phyloP scores from a whole-genome alignment of 2,888 invertebrate genomes.

The Apeira syringaria region DNA sequence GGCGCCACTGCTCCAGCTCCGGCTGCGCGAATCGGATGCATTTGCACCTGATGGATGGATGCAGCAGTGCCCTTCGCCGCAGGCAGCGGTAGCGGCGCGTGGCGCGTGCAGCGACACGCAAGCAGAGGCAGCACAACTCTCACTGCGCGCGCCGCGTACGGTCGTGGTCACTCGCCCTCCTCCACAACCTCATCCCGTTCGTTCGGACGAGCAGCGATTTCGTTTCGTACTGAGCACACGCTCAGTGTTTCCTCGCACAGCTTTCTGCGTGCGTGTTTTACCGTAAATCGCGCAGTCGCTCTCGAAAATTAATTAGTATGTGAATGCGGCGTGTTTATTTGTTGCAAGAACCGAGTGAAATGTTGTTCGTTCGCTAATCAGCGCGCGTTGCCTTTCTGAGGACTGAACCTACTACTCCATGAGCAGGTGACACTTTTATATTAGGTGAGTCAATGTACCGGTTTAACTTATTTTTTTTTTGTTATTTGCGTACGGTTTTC shows the following conservation, averaged over 20 bases:
- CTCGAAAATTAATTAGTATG: slow-evolving; percentile 73
- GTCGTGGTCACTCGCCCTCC: slow-evolving; percentile 66
- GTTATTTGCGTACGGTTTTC: slow-evolving; percentile 8
- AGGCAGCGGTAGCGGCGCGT: slow-evolving; percentile 23
- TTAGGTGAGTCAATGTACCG: slow-evolving; percentile 52
- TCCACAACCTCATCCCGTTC: slow-evolving; percentile 51
- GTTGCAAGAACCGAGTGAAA: slow-evolving; percentile 73
- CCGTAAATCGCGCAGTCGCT: slow-evolving; percentile 67
- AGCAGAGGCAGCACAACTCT: slow-evolving; percentile 67
- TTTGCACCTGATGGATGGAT: slow-evolving; percentile 48
- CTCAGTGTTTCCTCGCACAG: slow-evolving; percentile 65
- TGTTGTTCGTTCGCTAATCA: slow-evolving; percentile 68
- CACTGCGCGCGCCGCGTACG: slow-evolving; percentile 79
- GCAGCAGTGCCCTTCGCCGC: slow-evolving; percentile 49
- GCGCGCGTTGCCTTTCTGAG: slow-evolving; percentile 52
- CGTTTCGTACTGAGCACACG: slow-evolving; percentile 49
- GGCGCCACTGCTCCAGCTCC: slow-evolving; percentile 24
- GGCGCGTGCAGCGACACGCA: slow-evolving; percentile 46
- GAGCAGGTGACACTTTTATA: slow-evolving; percentile 59
- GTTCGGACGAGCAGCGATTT: slow-evolving; percentile 44
- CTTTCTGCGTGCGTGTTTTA: slow-evolving; percentile 63
- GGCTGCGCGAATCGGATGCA: slow-evolving; percentile 38
- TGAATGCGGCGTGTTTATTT: slow-evolving; percentile 68
- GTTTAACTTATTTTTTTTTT: slow-evolving; percentile 16
- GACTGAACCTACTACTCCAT: slow-evolving; percentile 60